Conservation (phyloP, 2,888 invertebrate genomes). For the Frankliniella fusca region DNA sequence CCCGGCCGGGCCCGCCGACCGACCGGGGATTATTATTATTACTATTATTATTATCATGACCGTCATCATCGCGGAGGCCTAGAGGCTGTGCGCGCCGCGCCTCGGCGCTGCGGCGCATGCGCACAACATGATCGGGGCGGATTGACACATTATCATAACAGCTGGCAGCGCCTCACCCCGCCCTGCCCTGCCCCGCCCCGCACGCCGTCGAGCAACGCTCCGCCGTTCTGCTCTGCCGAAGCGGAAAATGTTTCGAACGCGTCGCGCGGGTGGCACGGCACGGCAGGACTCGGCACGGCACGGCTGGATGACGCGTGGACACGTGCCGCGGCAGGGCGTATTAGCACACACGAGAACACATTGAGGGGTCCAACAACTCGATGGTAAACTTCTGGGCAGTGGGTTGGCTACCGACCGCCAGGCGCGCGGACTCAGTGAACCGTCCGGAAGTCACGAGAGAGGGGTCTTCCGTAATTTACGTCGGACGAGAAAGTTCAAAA, state of each 20-base stretch:
- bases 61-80: too few species aligned
- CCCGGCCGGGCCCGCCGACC: neutral
- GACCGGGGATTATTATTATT: neutral
- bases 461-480: too few species aligned
- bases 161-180: neutral
- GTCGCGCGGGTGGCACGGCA: too few species aligned
- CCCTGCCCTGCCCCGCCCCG: neutral
- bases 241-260: neutral
- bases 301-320: too few species aligned
- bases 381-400: too few species aligned
- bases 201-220: neutral
- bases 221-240: slow-evolving; percentile 20
- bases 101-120: neutral
- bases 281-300: too few species aligned
- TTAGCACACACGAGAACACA: neutral
- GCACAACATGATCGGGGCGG: neutral
- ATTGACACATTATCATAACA: slow-evolving; percentile 26
- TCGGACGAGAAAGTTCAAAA: too few species aligned
- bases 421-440: too few species aligned
- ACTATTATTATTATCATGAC: neutral
- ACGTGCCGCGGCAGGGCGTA: neutral
- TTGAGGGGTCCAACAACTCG: too few species aligned
- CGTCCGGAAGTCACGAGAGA: too few species aligned
- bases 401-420: too few species aligned
- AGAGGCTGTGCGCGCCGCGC: too few species aligned